Base-by-base conservation (phyloP, 64 coral and sea anemone genomes). In the Stylophora pistillata region DNA sequence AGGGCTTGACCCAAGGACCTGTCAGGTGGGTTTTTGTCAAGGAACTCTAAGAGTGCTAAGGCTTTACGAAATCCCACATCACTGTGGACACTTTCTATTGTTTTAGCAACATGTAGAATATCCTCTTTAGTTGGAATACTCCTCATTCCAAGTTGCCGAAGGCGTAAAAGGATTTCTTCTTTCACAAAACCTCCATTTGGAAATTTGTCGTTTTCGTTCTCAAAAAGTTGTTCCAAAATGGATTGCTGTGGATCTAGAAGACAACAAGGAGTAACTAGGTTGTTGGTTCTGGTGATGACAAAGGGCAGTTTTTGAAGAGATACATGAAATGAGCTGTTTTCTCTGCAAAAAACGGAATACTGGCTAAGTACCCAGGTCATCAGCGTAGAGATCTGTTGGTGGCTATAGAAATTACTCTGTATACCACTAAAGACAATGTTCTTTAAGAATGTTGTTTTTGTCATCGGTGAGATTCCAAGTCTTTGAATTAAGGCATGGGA, bases 341-440 rank as follows among this genome's bases (percentile, higher is more conserved):
- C 77, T 9, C 12, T 70, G 54, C 61, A 61, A 78, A 93, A 89
- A 13, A 82, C 21, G 21, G 58, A 66, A 58, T 89, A 82, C 20
- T 87, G 82, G 30, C 87, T 55, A 52, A 95, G 89, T 12, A 86
- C 86, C 94, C 89, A 95, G 72, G 34, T 28, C 94, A 95, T 95
- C 33, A 95, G 61, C 10, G 65, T 73, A 9, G 60, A 71, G 5
- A 95, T 14, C 74, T 92, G 72, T 20, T 78, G 68, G n/a, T 33
- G 58, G 23, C 15, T 95, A 86, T 95, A 92, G 30, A 74, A 69
- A 27, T 58, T 58, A 18, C 18, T 83, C 1, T 15, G 20, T 59
- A 88, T 65, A 28, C 71, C 77, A 81, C 5, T 71, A 20, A 93
- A 41, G 37, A 93, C 91, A 84, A 31, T 41, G 9, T 78, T 20